These are phyloP conservation scores for Hassar affinis DNA, from an alignment of 2,113 vertebrate genomes.

Conservation along the genomic window DNA sequence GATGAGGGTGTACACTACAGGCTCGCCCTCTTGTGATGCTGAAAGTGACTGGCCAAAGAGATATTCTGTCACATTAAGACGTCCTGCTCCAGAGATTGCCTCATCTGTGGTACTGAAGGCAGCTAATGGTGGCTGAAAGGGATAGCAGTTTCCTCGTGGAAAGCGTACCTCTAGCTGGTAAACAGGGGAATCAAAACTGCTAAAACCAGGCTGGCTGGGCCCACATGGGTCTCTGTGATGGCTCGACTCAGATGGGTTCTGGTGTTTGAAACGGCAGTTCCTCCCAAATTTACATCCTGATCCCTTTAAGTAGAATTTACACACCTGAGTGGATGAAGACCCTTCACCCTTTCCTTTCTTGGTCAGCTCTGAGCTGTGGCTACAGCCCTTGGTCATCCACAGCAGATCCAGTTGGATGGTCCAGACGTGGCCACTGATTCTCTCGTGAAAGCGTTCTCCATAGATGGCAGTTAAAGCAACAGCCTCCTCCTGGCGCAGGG, in stretches of 20 bases:
- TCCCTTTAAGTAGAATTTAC: conserved; percentile 85
- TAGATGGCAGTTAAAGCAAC: conserved; percentile 89
- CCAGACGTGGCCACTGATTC: conserved; percentile 88
- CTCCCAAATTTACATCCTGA: conserved; percentile 83
- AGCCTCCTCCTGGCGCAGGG: conserved; percentile 86
- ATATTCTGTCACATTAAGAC: conserved; percentile 83
- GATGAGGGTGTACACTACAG: conserved; percentile 86
- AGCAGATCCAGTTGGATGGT: conserved; percentile 80
- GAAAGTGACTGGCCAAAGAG: conserved; percentile 83
- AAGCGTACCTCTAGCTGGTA: conserved; percentile 94
- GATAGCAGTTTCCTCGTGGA: conserved; percentile 85
- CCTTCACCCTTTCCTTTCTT: conserved; percentile 31
- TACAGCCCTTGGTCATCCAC: conserved; percentile 64
- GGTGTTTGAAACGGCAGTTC: conserved; percentile 87
- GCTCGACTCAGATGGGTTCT: conserved; percentile 68
- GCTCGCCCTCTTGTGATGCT: conserved; percentile 79
- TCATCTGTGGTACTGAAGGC: conserved; percentile 90
- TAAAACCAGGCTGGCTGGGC: conserved; percentile 70
- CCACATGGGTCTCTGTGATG: conserved; percentile 46
- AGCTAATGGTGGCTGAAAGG: conserved; percentile 86
- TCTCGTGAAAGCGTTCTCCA: conserved; percentile 88
- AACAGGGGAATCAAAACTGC: conserved; percentile 73
- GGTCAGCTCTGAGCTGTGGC: conserved; percentile 32
- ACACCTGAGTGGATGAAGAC: conserved; percentile 67
- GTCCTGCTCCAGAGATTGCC: conserved; percentile 78